Evolutionary conservation across 92 coral and sea anemone genomes (phyloP).

Genomic region (Umimayanthus kanabou): DNA sequence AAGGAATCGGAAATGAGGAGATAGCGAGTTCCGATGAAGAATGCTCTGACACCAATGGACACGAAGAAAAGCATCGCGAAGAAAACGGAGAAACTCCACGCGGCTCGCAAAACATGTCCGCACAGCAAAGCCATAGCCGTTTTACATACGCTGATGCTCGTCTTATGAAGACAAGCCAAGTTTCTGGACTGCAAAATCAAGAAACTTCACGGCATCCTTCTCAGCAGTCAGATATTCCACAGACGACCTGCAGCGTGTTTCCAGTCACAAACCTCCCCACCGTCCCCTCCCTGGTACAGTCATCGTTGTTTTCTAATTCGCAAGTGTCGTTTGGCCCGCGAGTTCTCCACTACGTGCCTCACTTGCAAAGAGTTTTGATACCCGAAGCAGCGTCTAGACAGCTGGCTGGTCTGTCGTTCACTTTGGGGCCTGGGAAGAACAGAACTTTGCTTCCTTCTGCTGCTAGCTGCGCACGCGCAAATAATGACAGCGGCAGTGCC

Average conservation of each 20-base stretch:
- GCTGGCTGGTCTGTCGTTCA: conserved; percentile 3
- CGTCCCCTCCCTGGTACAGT: neutral
- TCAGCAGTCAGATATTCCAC: neutral
- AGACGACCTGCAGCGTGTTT: neutral
- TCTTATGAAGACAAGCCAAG: neutral
- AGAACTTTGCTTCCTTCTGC: neutral
- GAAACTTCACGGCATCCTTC: conserved; percentile 1
- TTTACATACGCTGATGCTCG: neutral
- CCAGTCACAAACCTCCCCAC: conserved; percentile 9
- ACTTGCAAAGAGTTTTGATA: conserved; percentile 27
- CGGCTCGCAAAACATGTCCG: neutral
- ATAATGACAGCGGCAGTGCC: neutral
- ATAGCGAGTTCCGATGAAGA: conserved; percentile 30
- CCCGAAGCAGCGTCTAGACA: conserved; percentile 22
- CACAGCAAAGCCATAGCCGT: neutral
- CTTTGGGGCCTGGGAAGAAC: neutral
- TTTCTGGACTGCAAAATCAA: neutral
- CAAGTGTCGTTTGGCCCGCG: neutral
- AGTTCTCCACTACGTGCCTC: conserved; percentile 17
- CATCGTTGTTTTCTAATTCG: conserved; percentile 3
- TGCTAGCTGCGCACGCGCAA: neutral
- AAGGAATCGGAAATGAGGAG: conserved; percentile 24
- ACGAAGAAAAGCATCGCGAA: neutral
- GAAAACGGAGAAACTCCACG: neutral
- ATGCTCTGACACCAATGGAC: neutral